Percentiles rank a stretch among this genome's conserved stretches.
Conservation (phyloP, 2,113 vertebrate genomes). For the Corythaeola cristata region DNA sequence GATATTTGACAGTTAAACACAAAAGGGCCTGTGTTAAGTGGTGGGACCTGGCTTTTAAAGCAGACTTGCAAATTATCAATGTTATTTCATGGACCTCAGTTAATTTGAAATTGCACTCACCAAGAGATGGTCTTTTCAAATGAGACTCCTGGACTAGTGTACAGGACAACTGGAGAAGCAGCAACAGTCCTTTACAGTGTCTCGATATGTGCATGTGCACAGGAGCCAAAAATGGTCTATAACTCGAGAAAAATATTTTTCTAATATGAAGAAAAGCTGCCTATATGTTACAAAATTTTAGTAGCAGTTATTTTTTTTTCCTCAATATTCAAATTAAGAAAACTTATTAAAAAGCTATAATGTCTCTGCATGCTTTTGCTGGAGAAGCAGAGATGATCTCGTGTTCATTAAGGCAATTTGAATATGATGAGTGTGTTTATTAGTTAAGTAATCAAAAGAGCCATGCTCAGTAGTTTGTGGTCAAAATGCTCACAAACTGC, state of each 20-base stretch:
- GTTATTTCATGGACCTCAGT: background rate
- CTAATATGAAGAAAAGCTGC: background rate
- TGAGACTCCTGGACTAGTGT: background rate
- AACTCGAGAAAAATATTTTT: background rate
- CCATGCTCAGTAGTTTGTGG: background rate
- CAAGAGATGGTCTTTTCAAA: background rate
- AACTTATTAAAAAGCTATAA: background rate
- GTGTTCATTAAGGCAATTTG: background rate
- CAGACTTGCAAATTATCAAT: background rate
- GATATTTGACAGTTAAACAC: background rate
- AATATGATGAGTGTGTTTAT: background rate
- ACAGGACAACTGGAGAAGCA: background rate
- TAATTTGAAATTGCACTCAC: background rate
- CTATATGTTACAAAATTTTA: background rate
- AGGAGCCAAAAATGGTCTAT: background rate
- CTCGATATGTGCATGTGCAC: no score
- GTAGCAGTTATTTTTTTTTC: background rate
- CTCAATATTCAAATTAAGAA: background rate
- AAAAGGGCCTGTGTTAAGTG: accelerated
- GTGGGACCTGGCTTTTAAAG: background rate
- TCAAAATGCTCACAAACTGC: background rate
- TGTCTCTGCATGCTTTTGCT: background rate
- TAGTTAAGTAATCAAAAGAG: background rate
- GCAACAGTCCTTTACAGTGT: background rate
- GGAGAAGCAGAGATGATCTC: background rate